A percentile compares a stretch with the other conserved stretches of the same genome.
phyloP scores from a whole-genome alignment of 2,888 invertebrate species.

The Crocallis elinguaria region DNA sequence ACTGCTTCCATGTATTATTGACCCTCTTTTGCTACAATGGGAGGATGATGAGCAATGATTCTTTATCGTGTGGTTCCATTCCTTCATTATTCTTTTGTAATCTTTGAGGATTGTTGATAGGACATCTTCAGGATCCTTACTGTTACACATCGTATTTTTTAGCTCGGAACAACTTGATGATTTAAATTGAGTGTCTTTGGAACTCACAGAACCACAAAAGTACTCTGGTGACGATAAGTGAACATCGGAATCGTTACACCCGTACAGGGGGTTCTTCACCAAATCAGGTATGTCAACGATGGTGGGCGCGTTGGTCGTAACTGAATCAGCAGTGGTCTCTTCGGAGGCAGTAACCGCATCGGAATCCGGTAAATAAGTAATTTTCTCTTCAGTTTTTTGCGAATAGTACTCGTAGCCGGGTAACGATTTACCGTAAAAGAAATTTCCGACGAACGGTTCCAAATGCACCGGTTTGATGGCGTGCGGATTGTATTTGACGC shows the following conservation, averaged over 20 bases:
- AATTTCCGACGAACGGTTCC: conserved; percentile 79
- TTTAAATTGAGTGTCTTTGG: conserved; percentile 72
- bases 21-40: conserved; percentile 56
- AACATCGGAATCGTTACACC: conserved; percentile 65
- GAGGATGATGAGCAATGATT: conserved; percentile 68
- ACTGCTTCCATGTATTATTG: conserved; percentile 57
- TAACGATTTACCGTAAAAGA: conserved; percentile 76
- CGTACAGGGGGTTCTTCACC: conserved; percentile 75
- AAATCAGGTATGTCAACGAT: conserved; percentile 67
- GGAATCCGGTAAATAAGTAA: conserved; percentile 75
- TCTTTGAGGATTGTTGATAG: conserved; percentile 68
- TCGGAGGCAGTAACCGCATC: conserved; percentile 74
- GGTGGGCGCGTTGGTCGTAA: conserved; percentile 66
- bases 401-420: conserved; percentile 68
- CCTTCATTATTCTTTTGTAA: conserved; percentile 79
- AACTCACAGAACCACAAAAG: conserved; percentile 56
- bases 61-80: conserved; percentile 76
- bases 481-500: conserved; percentile 67
- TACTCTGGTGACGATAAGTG: conserved; percentile 61
- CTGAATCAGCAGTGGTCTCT: conserved; percentile 66
- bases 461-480: conserved; percentile 72
- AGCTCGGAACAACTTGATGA: conserved; percentile 76
- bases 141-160: conserved; percentile 65
- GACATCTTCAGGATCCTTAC: conserved; percentile 57
- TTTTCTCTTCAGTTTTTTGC: conserved; percentile 73